Conservation (phyloP, 2,113 vertebrate species). For the Leuciscus idus region DNA sequence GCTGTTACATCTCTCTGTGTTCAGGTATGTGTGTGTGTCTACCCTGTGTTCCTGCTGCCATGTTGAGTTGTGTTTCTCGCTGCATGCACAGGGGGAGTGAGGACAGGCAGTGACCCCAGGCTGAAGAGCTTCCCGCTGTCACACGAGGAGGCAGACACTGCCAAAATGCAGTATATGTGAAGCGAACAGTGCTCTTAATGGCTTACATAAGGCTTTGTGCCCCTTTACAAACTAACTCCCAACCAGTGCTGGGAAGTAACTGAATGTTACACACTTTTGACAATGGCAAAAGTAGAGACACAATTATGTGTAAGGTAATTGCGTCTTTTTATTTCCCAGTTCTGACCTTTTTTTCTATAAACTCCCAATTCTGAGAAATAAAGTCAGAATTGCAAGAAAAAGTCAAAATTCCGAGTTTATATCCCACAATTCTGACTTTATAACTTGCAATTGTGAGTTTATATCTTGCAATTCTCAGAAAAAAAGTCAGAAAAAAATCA, state of each 20-base stretch:
- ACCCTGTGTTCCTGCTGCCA: neutral
- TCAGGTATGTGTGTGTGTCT: conserved; percentile 14
- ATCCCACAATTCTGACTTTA: no score
- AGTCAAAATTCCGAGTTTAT: no score
- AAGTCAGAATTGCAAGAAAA: no score
- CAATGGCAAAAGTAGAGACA: neutral
- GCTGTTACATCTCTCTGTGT: conserved; percentile 5
- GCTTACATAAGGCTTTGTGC: conserved; percentile 25
- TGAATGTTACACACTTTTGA: neutral
- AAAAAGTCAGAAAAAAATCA: no score
- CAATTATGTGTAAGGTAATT: neutral
- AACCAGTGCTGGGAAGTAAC: neutral
- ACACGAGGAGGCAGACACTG: neutral
- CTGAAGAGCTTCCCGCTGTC: conserved; percentile 24
- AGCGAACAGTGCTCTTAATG: conserved; percentile 27
- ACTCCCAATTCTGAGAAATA: no score
- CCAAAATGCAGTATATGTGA: conserved; percentile 43
- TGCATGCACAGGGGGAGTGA: conserved; percentile 15
- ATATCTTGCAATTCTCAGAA: no score
- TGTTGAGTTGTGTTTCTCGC: conserved; percentile 14
- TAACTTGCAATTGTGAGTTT: no score
- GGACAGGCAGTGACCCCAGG: conserved; percentile 30
- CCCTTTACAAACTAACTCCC: neutral
- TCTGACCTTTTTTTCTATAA: no score
- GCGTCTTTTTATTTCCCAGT: no score